phyloP scores from a whole-genome alignment of 1,140 invertebrate genomes.

The Batillaria attramentaria region DNA sequence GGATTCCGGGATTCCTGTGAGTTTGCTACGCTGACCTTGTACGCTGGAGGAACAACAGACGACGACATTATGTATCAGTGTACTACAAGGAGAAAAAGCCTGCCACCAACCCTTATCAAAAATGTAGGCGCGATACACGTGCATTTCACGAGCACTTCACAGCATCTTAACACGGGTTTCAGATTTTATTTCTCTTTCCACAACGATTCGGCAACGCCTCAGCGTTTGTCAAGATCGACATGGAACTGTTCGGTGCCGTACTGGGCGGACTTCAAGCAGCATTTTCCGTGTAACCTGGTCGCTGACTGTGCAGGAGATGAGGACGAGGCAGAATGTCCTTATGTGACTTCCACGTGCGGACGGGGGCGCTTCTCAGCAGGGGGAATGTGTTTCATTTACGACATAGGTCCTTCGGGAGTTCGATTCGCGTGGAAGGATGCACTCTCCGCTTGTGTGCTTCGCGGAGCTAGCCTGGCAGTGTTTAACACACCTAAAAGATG shows the following conservation, averaged over 20 bases:
- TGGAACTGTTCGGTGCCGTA: constrained; percentile 25
- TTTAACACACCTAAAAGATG: neutral
- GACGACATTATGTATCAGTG: neutral
- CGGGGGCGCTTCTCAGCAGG: neutral
- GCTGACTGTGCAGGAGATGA: constrained; percentile 5
- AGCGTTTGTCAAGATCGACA: too few relatives aligned
- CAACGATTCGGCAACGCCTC: too few relatives aligned
- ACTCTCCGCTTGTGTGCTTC: neutral
- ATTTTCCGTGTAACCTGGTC: constrained; percentile 10
- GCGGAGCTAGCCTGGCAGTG: neutral
- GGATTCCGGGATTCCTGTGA: neutral
- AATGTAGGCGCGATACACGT: neutral
- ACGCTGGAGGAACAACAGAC: neutral
- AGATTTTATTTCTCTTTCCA: constrained; percentile 14
- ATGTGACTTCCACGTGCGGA: constrained; percentile 3
- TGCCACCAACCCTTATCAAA: neutral
- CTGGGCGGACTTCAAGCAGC: constrained; percentile 9
- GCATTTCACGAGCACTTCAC: neutral
- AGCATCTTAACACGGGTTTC: too few relatives aligned
- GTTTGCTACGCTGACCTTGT: neutral
- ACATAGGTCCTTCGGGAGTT: too few relatives aligned
- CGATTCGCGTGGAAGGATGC: neutral
- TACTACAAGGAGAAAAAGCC: neutral
- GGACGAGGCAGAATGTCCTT: constrained; percentile 12
- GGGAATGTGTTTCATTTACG: neutral